Evolutionary conservation across 2,888 invertebrate species (phyloP).

Genomic region (Mimas tiliae): DNA sequence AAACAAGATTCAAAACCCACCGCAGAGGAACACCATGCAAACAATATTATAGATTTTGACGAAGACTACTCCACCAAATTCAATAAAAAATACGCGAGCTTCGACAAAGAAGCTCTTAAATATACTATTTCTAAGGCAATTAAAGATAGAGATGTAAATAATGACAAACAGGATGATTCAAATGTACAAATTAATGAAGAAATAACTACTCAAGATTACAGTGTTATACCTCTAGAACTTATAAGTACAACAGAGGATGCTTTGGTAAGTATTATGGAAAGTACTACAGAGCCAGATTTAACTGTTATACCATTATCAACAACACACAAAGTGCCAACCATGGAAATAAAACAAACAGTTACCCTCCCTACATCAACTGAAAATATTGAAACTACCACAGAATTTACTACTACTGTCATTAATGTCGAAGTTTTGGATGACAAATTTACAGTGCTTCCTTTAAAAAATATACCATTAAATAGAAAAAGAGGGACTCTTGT

Average conservation of each 20-base stretch:
- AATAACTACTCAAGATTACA: conserved; percentile 61
- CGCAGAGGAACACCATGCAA: conserved; percentile 61
- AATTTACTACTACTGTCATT: conserved; percentile 37
- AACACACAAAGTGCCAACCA: conserved; percentile 53
- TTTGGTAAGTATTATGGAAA: conserved; percentile 60
- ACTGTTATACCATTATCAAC: conserved; percentile 72
- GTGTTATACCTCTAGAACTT: conserved; percentile 75
- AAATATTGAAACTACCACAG: conserved; percentile 39
- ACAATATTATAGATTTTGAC: conserved; percentile 76
- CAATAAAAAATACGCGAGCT: conserved; percentile 63
- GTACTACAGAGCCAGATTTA: conserved; percentile 67
- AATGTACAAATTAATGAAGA: conserved; percentile 40
- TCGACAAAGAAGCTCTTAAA: conserved; percentile 66
- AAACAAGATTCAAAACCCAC: conserved; percentile 14
- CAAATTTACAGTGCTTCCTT: conserved; percentile 19
- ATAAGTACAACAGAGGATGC: conserved; percentile 70
- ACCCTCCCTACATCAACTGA: conserved; percentile 53
- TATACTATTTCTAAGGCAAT: conserved; percentile 64
- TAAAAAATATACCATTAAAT: not conserved
- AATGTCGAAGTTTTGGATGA: conserved; percentile 7
- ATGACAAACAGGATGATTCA: conserved; percentile 37
- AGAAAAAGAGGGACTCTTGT: not conserved
- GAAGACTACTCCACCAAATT: conserved; percentile 69
- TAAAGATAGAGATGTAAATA: conserved; percentile 44
- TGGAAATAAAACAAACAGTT: conserved; percentile 62